These are phyloP conservation scores for Chrysemys picta DNA, from an alignment of 2,113 vertebrate species.

Conservation along the genomic window DNA sequence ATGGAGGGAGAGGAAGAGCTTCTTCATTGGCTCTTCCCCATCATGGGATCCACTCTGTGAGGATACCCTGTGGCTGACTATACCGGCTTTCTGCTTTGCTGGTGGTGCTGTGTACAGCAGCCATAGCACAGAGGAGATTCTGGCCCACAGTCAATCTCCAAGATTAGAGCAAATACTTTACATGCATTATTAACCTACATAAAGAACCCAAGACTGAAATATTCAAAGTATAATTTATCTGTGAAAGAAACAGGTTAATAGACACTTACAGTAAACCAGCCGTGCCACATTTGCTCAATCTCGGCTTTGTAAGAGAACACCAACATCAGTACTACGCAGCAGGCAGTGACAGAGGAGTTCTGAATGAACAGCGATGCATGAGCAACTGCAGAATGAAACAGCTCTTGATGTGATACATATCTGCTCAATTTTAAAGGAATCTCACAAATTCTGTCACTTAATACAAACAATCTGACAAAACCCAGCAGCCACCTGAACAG, in stretches of 20 bases:
- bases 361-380: constrained; percentile 80
- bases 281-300: constrained; percentile 75
- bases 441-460: neutral
- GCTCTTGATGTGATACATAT: neutral
- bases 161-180: neutral
- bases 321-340: constrained; percentile 79
- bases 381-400: constrained; percentile 74
- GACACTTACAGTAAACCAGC: constrained; percentile 82
- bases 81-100: neutral
- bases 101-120: neutral
- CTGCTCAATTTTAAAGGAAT: neutral
- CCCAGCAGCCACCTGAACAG: neutral
- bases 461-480: neutral
- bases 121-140: neutral
- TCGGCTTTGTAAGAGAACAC: constrained; percentile 82
- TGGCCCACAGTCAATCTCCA: neutral
- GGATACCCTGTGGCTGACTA: fast-evolving
- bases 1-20: neutral
- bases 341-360: constrained; percentile 80
- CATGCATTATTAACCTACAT: neutral
- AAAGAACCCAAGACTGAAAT: neutral
- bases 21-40: neutral
- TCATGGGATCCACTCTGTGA: neutral
- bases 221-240: neutral
- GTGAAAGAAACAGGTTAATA: neutral